Base-by-base conservation (phyloP, 1,140 invertebrate genomes). In the Lepidurus couesii region DNA sequence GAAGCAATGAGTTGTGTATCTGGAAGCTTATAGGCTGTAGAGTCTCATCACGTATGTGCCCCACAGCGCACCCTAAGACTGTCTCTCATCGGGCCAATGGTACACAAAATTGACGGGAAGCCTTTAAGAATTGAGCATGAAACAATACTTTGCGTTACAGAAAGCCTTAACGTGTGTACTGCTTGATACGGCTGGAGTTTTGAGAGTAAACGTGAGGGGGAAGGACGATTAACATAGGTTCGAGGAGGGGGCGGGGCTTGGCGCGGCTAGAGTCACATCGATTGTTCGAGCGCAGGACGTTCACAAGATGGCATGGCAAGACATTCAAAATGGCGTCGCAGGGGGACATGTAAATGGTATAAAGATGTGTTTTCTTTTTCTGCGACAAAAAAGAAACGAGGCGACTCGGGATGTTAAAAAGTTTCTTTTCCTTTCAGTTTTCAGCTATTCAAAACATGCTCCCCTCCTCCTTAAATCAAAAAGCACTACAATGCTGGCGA, bases 81-180 rank as follows among this genome's bases (percentile, higher is more conserved):
- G 53, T 65, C 16, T 21, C 16, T 7, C 53, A 13, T 13, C 53
- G 45, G 45, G 45, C 16, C 16, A 65, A 65, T 65, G 16, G 53
- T 9, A n/a, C 16, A 65, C 21, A 65, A 65, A 21, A 65, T 4
- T 34, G 53, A 65, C 53, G 53, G 8, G 53, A 65, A 65, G 53
- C 53, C 9, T 65, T 34, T 13, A 65, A 65, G 21, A 65, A 65
- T 65, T 65, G 53, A 9, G 53, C 53, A 21, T 65, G 21, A 16
- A 65, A 65, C 16, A 65, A 7, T 1, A 65, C 16, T n/a, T 21
- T 11, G 53, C 53, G 21, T 65, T 65, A 65, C 53, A n/a, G 53
- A 65, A 65, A 65, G 53, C 53, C 53, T 65, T 65, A 65, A 65
- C 53, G 53, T 65, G 53, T 65, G 53, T 65, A 65, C 53, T 65